phyloP scores from a whole-genome alignment of 2,113 vertebrate species.

The Tauraco erythrolophus region DNA sequence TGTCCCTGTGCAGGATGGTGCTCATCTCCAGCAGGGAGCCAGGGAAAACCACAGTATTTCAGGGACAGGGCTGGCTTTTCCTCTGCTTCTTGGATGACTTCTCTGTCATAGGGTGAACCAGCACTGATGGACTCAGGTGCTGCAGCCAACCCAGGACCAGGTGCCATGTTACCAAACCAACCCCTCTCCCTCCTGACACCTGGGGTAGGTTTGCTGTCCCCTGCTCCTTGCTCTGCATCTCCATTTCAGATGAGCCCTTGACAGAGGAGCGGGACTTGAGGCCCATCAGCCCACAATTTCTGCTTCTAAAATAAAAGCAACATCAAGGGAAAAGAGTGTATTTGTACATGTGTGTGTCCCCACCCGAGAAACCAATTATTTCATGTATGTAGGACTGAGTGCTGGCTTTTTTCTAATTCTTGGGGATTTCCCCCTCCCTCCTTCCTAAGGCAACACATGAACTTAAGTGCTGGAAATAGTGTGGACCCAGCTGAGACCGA shows the following conservation, averaged over 20 bases:
- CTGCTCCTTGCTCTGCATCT: not conserved
- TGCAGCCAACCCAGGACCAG: not conserved
- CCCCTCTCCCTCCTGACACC: not conserved
- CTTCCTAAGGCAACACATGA: not conserved
- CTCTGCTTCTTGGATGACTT: not conserved
- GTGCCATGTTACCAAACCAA: not conserved
- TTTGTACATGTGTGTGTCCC: not conserved
- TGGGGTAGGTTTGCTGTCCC: not conserved
- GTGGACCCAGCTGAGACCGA: conserved; percentile 4
- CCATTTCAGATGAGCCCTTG: not conserved
- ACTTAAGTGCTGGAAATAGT: not conserved
- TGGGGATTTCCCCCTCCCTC: not conserved
- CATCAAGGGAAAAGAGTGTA: not conserved
- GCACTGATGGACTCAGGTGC: not conserved
- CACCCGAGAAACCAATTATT: not conserved
- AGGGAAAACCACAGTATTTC: rapidly evolving
- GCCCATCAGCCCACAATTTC: rapidly evolving
- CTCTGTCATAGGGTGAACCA: rapidly evolving
- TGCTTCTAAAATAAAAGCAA: not conserved
- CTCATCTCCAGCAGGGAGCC: not conserved
- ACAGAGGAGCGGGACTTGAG: not conserved
- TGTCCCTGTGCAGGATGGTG: not conserved
- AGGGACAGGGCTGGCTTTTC: not conserved
- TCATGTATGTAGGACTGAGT: not conserved
- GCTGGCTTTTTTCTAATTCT: not conserved